phyloP scores from a whole-genome alignment of 35 echinoderm and acorn worm species.

The Lytechinus variegatus region DNA sequence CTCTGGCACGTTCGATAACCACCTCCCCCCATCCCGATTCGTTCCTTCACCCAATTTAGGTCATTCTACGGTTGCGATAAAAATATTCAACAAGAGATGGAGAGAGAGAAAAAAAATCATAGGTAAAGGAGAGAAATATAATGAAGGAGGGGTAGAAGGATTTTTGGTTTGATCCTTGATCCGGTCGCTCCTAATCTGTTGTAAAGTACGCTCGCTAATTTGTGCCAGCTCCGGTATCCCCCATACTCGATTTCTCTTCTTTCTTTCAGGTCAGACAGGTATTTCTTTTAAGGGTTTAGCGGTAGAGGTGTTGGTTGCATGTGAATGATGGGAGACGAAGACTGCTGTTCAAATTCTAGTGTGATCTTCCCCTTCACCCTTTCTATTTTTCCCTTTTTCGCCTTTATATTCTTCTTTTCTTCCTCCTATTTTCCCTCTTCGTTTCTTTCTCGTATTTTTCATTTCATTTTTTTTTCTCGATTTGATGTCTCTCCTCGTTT shows the following conservation, averaged over 20 bases:
- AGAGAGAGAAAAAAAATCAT: neutral
- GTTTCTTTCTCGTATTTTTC: neutral
- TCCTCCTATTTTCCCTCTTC: neutral
- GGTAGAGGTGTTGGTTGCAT: neutral
- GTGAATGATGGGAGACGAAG: neutral
- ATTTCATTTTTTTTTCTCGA: neutral
- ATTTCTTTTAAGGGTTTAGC: neutral
- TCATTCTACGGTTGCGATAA: neutral
- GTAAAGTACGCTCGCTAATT: conserved; percentile 43
- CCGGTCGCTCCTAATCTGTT: neutral
- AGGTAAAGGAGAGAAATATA: neutral
- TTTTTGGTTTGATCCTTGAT: neutral
- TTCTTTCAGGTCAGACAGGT: neutral
- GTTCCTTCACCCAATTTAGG: neutral
- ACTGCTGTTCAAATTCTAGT: neutral
- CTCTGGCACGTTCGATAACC: neutral
- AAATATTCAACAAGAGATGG: neutral
- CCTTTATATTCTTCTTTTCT: neutral
- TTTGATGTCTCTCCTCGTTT: neutral
- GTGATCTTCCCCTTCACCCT: neutral
- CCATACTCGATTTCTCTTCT: neutral
- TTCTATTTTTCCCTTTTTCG: neutral
- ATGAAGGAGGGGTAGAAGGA: conserved; percentile 10
- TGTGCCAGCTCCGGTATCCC: neutral
- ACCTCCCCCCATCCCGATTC: neutral